Evolutionary conservation across 1,140 invertebrate genomes (phyloP).

Genomic region (Heliothis virescens): DNA sequence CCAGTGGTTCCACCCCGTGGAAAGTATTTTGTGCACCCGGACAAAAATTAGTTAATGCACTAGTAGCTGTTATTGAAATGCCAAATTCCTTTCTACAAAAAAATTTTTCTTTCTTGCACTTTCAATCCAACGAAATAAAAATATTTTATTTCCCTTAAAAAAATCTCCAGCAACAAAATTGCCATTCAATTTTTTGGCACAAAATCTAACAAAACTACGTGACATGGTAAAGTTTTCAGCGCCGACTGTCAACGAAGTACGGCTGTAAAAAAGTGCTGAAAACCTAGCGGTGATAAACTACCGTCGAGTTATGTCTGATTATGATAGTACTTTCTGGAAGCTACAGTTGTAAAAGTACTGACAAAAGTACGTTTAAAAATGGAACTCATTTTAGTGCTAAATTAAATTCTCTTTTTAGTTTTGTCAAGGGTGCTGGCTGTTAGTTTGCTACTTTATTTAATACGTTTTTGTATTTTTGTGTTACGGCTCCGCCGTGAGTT

Average conservation of each 20-base stretch:
- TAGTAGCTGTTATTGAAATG: too few relatives aligned
- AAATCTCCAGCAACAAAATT: not conserved
- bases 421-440: not conserved
- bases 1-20: too few relatives aligned
- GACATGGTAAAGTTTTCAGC: slow-evolving; percentile 12
- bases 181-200: not conserved
- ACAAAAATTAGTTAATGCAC: too few relatives aligned
- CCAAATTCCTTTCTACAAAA: too few relatives aligned
- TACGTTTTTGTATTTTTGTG: not conserved
- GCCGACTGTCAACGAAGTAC: not conserved
- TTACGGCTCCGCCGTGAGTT: too few relatives aligned
- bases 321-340: not conserved
- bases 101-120: too few relatives aligned
- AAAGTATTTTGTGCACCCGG: too few relatives aligned
- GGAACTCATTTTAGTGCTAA: not conserved
- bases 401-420: not conserved
- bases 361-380: not conserved
- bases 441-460: not conserved
- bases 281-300: slow-evolving; percentile 15
- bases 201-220: not conserved
- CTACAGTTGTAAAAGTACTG: slow-evolving; percentile 13
- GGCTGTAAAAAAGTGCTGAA: slow-evolving; percentile 15
- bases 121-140: too few relatives aligned
- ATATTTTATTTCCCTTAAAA: not conserved
- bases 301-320: not conserved